Base-by-base conservation (phyloP, 2,888 invertebrate genomes). In the Taenaris catops region DNA sequence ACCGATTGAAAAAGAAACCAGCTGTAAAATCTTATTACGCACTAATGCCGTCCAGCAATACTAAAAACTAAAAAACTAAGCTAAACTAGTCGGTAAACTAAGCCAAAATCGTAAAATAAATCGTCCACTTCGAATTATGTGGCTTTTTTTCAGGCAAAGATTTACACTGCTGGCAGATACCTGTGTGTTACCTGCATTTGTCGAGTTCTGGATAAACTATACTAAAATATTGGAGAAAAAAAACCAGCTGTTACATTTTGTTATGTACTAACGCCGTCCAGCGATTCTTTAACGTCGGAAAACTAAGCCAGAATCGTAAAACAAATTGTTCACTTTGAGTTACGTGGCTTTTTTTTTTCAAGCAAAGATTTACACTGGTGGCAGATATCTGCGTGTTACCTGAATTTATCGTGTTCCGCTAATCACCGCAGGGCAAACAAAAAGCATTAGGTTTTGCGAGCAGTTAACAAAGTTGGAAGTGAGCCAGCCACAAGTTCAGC, bases 371-470 rank as follows among this genome's bases (percentile, higher is more conserved):
- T 29, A 25, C 25, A 19, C 9, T 8, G 19, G 4, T 17, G 24
- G 25, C 23, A 44, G 44, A 44, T 46, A 41, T 27, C 29, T 29
- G 39, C 40, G 36, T 39, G 45, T 39, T 53, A 46, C 39, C 46
- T 46, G 43, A 46, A 51, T 50, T 46, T 51, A 50, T 44, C 33
- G 46, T 39, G 48, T 49, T 41, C 44, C 35, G 44, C 50, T 51
- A 51, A 51, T 49, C 45, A 46, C 48, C 40, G 41, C 42, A 27
- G 44, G 40, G 34, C 40, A 47, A 47, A 52, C 48, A 51, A 53
- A 53, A 53, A 50, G 46, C 43, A 41, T 43, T 44, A 42, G 33
- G 44, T 46, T 51, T 51, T 46, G 52, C 26, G 33, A 41, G 31
- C 41, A 45, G 46, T 47, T 46, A 46, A 39, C 45, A 28, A 33